Evolutionary conservation across 1,140 invertebrate genomes (phyloP).

Genomic region (Lordiphosa mommai): DNA sequence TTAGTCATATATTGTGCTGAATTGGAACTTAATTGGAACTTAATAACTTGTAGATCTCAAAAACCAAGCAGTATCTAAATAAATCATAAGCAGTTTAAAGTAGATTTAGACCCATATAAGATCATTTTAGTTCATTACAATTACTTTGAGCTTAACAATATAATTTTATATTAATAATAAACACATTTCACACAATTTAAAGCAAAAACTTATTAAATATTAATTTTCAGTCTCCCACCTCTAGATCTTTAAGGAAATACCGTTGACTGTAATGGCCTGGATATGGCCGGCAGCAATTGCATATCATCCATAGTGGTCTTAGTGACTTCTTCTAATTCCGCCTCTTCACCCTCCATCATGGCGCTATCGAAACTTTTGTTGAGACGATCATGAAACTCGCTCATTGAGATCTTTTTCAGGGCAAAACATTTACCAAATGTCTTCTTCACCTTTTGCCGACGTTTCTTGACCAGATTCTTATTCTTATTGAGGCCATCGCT

Average conservation of each 20-base stretch:
- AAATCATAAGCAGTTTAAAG: no score
- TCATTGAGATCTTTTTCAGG: constrained; percentile 65
- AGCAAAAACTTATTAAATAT: neutral
- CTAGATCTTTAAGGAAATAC: constrained; percentile 23
- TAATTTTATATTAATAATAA: no score
- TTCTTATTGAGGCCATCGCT: constrained; percentile 69
- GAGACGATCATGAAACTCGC: constrained; percentile 64
- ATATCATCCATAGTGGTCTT: constrained; percentile 54
- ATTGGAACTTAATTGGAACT: no score
- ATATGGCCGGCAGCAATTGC: constrained; percentile 42
- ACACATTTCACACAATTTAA: no score
- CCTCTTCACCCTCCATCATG: constrained; percentile 57
- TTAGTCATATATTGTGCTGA: no score
- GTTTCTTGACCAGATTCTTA: constrained; percentile 61
- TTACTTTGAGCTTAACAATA: no score
- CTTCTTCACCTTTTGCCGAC: constrained; percentile 72
- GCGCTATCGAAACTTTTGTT: constrained; percentile 68
- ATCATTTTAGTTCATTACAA: no score
- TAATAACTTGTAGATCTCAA: no score
- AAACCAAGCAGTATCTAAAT: no score
- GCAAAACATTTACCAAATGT: constrained; percentile 60
- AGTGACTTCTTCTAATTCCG: neutral
- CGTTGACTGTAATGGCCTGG: constrained; percentile 10
- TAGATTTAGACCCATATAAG: no score
- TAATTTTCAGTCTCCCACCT: constrained; percentile 24